These are phyloP conservation scores for Cynocephalus volans DNA, from an alignment of 2,113 vertebrate species.

Conservation along the genomic window DNA sequence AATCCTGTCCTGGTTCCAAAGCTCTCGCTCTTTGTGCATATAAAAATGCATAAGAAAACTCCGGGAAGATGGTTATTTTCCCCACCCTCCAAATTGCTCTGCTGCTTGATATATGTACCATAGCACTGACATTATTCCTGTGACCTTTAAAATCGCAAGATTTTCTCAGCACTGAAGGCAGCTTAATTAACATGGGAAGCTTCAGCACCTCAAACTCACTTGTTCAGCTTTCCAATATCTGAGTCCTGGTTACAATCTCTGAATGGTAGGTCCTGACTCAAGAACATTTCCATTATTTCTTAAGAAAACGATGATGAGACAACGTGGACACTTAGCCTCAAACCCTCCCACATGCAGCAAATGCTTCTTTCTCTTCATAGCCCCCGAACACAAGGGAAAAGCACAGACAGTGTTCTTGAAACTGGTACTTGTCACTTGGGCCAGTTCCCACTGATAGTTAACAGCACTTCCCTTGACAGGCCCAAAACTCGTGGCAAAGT, in stretches of 20 bases:
- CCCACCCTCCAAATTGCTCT: slow-evolving; percentile 17
- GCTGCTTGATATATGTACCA: slow-evolving; percentile 34
- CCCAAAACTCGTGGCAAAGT: background rate
- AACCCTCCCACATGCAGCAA: background rate
- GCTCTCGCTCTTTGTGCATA: background rate
- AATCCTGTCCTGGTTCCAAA: background rate
- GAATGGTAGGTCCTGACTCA: slow-evolving; percentile 36
- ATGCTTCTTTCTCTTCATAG: background rate
- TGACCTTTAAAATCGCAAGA: slow-evolving; percentile 78
- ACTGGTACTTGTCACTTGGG: background rate
- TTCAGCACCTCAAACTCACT: slow-evolving; percentile 69
- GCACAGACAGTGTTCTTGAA: background rate
- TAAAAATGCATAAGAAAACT: background rate
- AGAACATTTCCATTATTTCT: background rate
- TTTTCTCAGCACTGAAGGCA: slow-evolving; percentile 78
- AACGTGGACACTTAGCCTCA: background rate
- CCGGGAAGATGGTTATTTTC: background rate
- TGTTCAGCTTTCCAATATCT: slow-evolving; percentile 62
- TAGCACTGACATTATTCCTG: slow-evolving; percentile 71
- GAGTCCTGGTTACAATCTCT: slow-evolving; percentile 71
- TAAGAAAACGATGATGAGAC: background rate
- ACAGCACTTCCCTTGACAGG: no score
- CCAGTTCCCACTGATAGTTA: accelerated
- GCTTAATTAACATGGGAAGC: slow-evolving; percentile 81
- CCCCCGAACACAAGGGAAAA: background rate